Evolutionary conservation across 2,888 invertebrate species (phyloP), one percentile per base, ranked within the genome.

Genomic region (Pristionchus exspectatus): DNA sequence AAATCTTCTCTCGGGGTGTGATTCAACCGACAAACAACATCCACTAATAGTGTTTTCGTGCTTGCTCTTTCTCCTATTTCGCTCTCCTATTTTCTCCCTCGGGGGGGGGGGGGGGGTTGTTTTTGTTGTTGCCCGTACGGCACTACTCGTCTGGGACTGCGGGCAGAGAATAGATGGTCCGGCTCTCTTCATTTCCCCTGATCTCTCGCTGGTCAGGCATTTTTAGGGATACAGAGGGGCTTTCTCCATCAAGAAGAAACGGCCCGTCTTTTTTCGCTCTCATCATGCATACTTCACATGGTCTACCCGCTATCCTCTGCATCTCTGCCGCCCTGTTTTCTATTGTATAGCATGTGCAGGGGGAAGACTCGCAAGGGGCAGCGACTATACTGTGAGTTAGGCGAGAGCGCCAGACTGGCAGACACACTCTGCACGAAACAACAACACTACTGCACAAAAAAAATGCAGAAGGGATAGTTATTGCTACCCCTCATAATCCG

Each of bases 41-140:
- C 30, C 30, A 33, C 77, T 77, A 77, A 77, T 77, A 77, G 77
- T 77, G 77, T 77, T 77, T 77, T 77, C 77, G 38, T 77, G 24
- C 77, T 44, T 77, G 38, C 24, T 77, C 1, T 54, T 83, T 54
- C 77, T n/a, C 50, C n/a, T 83, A 18, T 44, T 84, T 24, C 30
- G 30, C 56, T 59, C 7, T 84, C 54, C 54, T 50, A 16, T 56
- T 21, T 59, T 54, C 56, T n/a, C 7, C 54, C 27, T 1, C 50
- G 7, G 83, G n/a, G n/a, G n/a, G n/a, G n/a, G n/a, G n/a, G n/a
- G n/a, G n/a, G n/a, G n/a, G 83, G 81, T 50, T 84, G 54, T 56
- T 84, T 59, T 84, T 59, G 84, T 56, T 59, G 54, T 84, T 56
- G 44, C 7, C 12, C 44, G 44, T 50, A 9, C 44, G 5, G 33